Evolutionary conservation across 2,797 vertebrate genomes (phyloP).

Genomic region (Podargus strigoides): DNA sequence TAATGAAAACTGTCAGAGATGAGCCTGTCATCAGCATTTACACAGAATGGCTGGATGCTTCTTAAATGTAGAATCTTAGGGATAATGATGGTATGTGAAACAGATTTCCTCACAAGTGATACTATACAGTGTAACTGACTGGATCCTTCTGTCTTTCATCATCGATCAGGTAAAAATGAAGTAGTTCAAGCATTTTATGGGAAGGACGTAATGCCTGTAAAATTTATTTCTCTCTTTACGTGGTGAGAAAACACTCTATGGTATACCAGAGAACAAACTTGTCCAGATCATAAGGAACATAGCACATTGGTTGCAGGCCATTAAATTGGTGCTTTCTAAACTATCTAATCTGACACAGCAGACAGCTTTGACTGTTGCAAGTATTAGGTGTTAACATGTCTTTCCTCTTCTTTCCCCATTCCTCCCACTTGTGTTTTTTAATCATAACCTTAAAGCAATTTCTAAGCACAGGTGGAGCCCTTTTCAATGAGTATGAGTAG

Average conservation of each 20-base stretch:
- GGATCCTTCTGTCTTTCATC: slow-evolving; percentile 29
- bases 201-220: slow-evolving; percentile 33
- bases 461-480: background rate
- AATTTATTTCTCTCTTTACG: slow-evolving; percentile 50
- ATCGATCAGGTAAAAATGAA: slow-evolving; percentile 58
- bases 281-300: background rate
- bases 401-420: background rate
- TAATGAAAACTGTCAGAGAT: background rate
- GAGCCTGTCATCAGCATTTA: slow-evolving; percentile 37
- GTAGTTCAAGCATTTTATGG: slow-evolving; percentile 48
- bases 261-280: slow-evolving; percentile 30
- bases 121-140: background rate
- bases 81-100: background rate
- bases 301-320: slow-evolving; percentile 2
- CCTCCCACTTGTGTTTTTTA: background rate
- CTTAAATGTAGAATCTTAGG: slow-evolving; percentile 14
- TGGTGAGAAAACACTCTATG: background rate
- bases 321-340: slow-evolving; percentile 60
- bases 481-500: background rate
- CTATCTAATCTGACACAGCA: background rate
- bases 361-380: background rate
- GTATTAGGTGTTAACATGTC: background rate
- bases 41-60: slow-evolving; percentile 9
- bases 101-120: slow-evolving; percentile 13
- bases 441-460: background rate